Evolutionary conservation across 2,888 invertebrate genomes (phyloP).

Genomic region (Alcis repandata): DNA sequence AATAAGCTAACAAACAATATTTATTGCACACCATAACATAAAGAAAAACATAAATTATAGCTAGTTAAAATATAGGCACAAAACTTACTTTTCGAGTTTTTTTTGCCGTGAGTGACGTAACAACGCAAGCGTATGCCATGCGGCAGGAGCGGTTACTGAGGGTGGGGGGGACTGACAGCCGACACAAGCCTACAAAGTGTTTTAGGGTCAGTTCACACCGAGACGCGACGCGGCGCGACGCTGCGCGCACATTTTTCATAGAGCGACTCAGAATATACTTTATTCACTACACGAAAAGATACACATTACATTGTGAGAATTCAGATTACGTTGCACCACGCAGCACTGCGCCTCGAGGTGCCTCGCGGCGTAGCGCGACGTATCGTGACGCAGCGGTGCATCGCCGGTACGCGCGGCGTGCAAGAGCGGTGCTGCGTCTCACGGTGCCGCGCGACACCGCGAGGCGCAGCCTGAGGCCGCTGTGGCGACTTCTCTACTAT

Average conservation of each 20-base stretch:
- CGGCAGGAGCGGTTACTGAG: too few relatives aligned
- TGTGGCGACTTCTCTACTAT: slow-evolving; percentile 36
- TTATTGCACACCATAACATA: too few relatives aligned
- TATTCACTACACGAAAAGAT: slow-evolving; percentile 36
- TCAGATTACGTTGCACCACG: slow-evolving; percentile 32
- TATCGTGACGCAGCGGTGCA: slow-evolving; percentile 19
- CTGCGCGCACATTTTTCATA: slow-evolving; percentile 16
- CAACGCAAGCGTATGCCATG: too few relatives aligned
- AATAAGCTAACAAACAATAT: too few relatives aligned
- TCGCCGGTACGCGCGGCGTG: slow-evolving; percentile 18
- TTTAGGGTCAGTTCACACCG: slow-evolving; percentile 11
- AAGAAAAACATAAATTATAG: too few relatives aligned
- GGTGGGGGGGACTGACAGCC: too few relatives aligned
- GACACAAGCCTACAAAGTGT: too few relatives aligned
- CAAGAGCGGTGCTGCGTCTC: slow-evolving; percentile 17
- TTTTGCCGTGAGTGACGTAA: too few relatives aligned
- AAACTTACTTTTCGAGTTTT: too few relatives aligned
- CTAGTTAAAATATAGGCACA: too few relatives aligned
- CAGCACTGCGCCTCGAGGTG: slow-evolving; percentile 34
- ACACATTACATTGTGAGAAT: slow-evolving; percentile 39
- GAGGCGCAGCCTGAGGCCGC: slow-evolving; percentile 29
- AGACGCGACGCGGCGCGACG: too few relatives aligned
- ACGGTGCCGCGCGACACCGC: slow-evolving; percentile 7
- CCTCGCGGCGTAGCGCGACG: slow-evolving; percentile 39
- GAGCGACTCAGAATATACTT: slow-evolving; percentile 33